A percentile compares a stretch with the other conserved stretches of the same genome.
phyloP scores from a whole-genome alignment of 2,797 vertebrate species.

The Neoniphon sammara region DNA sequence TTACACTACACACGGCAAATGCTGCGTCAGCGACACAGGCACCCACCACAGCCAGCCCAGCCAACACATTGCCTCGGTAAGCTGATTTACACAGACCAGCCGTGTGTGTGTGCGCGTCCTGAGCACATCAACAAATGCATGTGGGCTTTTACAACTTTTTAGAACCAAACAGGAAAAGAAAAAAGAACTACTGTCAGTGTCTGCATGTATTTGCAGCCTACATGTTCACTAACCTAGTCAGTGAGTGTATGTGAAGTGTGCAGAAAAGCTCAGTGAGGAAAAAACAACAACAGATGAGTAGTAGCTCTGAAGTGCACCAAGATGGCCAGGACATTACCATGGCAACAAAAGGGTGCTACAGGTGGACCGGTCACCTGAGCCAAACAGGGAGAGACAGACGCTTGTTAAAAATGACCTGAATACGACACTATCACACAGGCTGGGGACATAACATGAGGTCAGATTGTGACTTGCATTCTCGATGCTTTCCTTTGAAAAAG shows the following conservation, averaged over 20 bases:
- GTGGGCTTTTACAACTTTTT: conserved; percentile 60
- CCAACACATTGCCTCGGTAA: conserved; percentile 79
- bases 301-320: conserved; percentile 60
- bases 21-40: conserved; percentile 78
- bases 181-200: conserved; percentile 29
- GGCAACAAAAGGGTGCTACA: conserved; percentile 79
- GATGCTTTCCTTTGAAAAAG: conserved; percentile 66
- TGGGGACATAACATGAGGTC: conserved; percentile 76
- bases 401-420: conserved; percentile 84
- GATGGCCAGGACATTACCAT: conserved; percentile 77
- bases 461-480: conserved; percentile 75
- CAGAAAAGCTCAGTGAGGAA: conserved; percentile 42
- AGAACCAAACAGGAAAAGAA: conserved; percentile 41
- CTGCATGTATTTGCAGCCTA: conserved; percentile 32
- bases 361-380: conserved; percentile 80
- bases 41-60: conserved; percentile 75
- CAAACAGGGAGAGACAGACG: conserved; percentile 78
- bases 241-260: conserved; percentile 41
- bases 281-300: conserved; percentile 39
- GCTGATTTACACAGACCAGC: conserved; percentile 75
- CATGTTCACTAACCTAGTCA: conserved; percentile 20
- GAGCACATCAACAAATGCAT: conserved; percentile 75
- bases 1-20: conserved; percentile 73
- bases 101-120: conserved; percentile 57
- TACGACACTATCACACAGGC: conserved; percentile 76